Base-by-base conservation (phyloP, 2,888 invertebrate species). In the Aspidiotus rigidus region DNA sequence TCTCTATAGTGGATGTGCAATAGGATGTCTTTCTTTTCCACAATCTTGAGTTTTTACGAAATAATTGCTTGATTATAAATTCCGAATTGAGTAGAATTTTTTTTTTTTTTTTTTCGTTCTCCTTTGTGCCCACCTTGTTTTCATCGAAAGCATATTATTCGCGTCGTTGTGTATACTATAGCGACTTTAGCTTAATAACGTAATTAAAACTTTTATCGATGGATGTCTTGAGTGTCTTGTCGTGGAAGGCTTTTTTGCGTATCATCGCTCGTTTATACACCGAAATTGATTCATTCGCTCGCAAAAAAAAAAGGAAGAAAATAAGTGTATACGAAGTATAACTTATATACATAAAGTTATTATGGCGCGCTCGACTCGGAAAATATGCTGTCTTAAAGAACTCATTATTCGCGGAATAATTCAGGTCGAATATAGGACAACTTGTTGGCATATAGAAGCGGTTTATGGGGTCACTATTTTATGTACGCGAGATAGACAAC, bases 371-470 rank as follows among this genome's bases (percentile, higher is more conserved):
- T 11, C n/a, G 49, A 13, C 11, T 13, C n/a, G 49, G n/a, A 49
- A 49, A 49, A 49, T 49, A 49, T n/a, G 49, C n/a, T n/a, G 49
- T n/a, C n/a, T 49, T 49, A 49, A 49, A 49, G 49, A 49, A 49
- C 49, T n/a, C 49, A 49, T 49, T 49, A 49, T 49, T 49, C 49
- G 49, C 49, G 49, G 49, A 49, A 13, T n/a, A 13, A 49, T n/a
- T 49, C 49, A 13, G 11, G n/a, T 49, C n/a, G n/a, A 49, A 49
- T 28, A 28, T 49, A 49, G 49, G n/a, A 49, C 49, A 49, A 49
- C 49, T 49, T 49, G 49, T 49, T 49, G 49, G 49, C n/a, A n/a
- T n/a, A 49, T 49, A 49, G n/a, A 49, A 49, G 49, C 49, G 49
- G 49, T 49, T 49, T 49, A 49, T 49, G n/a, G 28, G 28, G 28